Conservation (phyloP, 2,797 vertebrate genomes). For the Clarias fuscus region DNA sequence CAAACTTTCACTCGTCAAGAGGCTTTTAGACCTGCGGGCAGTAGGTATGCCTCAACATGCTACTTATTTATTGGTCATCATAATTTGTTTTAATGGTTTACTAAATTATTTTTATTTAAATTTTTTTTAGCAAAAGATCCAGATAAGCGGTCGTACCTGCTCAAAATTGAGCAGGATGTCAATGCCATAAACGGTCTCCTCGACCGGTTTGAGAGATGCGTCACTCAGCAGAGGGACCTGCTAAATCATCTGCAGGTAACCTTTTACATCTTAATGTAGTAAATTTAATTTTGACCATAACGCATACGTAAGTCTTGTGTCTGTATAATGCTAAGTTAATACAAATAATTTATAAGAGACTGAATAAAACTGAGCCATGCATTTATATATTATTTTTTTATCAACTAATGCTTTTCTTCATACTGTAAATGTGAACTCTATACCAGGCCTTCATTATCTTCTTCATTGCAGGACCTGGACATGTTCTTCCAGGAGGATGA, state of each 20-base stretch:
- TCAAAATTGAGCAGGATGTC: conserved; percentile 58
- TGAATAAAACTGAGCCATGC: background rate
- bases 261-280: background rate
- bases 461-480: conserved; percentile 66
- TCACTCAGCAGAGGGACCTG: conserved; percentile 50
- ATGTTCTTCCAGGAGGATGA: conserved; percentile 59
- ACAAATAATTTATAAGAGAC: background rate
- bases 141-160: conserved; percentile 54
- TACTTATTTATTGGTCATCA: background rate
- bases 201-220: conserved; percentile 57
- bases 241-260: conserved; percentile 52
- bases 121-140: conserved; percentile 54
- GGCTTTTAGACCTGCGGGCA: conserved; percentile 57
- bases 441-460: background rate
- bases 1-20: conserved; percentile 58
- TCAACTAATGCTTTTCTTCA: background rate
- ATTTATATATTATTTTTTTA: background rate
- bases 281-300: background rate
- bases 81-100: background rate
- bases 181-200: conserved; percentile 52
- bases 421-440: background rate
- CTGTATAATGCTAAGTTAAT: background rate
- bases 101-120: background rate
- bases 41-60: conserved; percentile 46
- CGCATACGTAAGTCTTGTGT: background rate